A percentile compares a stretch with the other conserved stretches of the same genome.
phyloP scores from a whole-genome alignment of 2,888 invertebrate genomes.

The Ochropleura plecta region DNA sequence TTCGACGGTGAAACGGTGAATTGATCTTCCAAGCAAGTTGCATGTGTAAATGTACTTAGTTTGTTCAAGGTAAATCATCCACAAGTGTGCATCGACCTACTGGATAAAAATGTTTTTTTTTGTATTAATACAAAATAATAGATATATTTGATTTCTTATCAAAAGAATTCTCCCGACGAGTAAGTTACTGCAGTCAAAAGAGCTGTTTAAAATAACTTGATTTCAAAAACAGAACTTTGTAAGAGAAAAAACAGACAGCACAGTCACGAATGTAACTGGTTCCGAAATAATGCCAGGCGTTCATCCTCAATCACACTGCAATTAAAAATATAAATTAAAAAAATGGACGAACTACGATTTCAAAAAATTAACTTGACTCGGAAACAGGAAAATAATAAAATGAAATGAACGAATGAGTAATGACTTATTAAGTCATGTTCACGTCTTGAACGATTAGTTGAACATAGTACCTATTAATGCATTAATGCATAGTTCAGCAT shows the following conservation, averaged over 20 bases:
- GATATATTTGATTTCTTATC: background rate
- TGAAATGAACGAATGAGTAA: constrained; percentile 2
- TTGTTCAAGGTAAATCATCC: background rate
- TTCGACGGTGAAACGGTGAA: background rate
- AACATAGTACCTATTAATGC: constrained; percentile 15
- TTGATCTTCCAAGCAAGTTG: background rate
- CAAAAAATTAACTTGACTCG: background rate
- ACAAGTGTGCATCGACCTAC: background rate
- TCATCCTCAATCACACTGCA: background rate
- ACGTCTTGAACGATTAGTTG: constrained; percentile 24
- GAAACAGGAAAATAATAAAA: constrained; percentile 45
- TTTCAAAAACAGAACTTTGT: background rate
- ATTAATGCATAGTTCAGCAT: constrained; percentile 13
- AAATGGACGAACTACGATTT: background rate
- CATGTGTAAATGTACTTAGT: background rate
- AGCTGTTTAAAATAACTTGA: background rate
- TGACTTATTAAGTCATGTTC: constrained; percentile 25
- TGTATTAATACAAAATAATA: background rate
- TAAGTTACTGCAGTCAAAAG: background rate
- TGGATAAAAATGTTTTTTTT: background rate
- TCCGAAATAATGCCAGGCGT: background rate
- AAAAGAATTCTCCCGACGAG: background rate
- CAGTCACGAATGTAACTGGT: background rate
- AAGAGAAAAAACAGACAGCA: background rate
- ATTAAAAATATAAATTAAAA: constrained; percentile 8